Evolutionary conservation across 2,888 invertebrate genomes (phyloP), one percentile per base, ranked within the genome.

Genomic region (Norana najaformis): DNA sequence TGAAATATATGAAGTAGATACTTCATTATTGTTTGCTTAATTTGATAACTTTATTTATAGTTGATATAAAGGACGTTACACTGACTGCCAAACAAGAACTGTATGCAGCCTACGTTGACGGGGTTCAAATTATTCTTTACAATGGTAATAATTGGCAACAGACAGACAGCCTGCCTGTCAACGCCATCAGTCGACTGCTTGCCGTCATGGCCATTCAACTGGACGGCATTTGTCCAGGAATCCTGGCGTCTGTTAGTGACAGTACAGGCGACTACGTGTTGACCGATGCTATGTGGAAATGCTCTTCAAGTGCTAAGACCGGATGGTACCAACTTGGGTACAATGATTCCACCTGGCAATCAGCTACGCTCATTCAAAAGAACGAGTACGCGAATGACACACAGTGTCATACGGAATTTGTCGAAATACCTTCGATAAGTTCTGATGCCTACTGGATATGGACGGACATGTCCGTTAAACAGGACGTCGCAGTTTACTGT

Each of bases 401-500:
- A 20, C 16, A 47, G 0, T 35, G 37, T 8, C 23, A 13, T 1
- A 13, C 30, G 18, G 23, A 35, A 18, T 37, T 39, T 11, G 30
- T 34, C n/a, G 35, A 88, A 6, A 88, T 88, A 20, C 20, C 88
- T 5, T 3, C 39, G 38, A 39, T 85, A 16, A 85, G 85, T 37
- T 37, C 35, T 0, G 35, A 39, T 14, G 88, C 88, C 88, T 38
- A 41, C 41, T 88, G 88, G 88, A 88, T 88, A 13, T 88, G 88
- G 88, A 88, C 88, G 39, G 6, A 18, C 20, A 85, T 35, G 35
- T 18, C 85, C 23, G 36, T 37, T 35, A 85, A 6, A 11, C 37
- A 85, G 36, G 88, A 88, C 41, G 37, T 38, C 20, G 88, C 23
- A 38, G 88, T 88, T 38, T 88, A 47, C 41, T 88, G 88, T 18